Evolutionary conservation across 2,113 vertebrate species (phyloP).

Genomic region (Aegotheles bennettii): DNA sequence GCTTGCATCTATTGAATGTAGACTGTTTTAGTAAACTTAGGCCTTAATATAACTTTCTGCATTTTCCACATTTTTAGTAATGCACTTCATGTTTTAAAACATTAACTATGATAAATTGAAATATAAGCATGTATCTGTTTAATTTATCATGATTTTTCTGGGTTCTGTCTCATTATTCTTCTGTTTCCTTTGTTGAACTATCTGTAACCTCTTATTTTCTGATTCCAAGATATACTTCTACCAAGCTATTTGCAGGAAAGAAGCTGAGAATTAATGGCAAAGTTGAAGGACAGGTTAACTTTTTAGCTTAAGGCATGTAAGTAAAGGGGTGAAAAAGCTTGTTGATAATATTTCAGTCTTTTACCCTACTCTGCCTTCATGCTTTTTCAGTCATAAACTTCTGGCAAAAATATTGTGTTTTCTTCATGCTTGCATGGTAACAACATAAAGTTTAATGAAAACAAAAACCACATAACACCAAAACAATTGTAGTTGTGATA

Average conservation of each 20-base stretch:
- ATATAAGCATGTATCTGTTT: background rate
- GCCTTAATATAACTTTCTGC: background rate
- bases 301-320: background rate
- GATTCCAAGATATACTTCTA: background rate
- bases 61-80: background rate
- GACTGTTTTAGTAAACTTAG: background rate
- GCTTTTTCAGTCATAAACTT: background rate
- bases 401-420: background rate
- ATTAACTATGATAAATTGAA: background rate
- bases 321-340: background rate
- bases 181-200: background rate
- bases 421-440: background rate
- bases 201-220: background rate
- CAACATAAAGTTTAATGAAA: background rate
- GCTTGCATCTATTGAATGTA: background rate
- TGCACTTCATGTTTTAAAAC: background rate
- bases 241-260: background rate
- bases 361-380: background rate
- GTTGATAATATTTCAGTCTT: background rate
- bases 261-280: background rate
- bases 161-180: background rate
- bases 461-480: background rate
- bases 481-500: background rate
- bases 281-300: background rate
- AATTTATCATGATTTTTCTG: background rate